These are phyloP conservation scores for Phylloscopus collybita DNA, from an alignment of 2,797 vertebrate genomes.

Conservation along the genomic window DNA sequence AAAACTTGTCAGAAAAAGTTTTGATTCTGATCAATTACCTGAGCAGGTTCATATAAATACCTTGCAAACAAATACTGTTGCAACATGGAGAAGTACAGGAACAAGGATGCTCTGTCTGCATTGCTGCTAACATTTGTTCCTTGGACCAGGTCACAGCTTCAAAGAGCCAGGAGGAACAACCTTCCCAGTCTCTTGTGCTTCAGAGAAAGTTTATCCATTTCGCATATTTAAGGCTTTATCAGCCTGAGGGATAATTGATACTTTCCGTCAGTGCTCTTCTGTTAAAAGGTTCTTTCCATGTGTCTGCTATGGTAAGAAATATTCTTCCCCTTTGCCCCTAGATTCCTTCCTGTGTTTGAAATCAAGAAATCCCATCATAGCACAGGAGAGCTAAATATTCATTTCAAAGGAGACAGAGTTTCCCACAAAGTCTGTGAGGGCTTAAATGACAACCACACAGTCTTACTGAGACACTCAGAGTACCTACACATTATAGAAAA, in stretches of 20 bases:
- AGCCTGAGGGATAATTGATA: background rate
- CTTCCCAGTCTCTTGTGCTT: background rate
- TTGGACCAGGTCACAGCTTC: background rate
- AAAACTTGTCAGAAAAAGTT: background rate
- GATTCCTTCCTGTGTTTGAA: slow-evolving; percentile 13
- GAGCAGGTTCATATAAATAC: background rate
- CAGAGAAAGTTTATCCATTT: background rate
- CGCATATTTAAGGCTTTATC: background rate
- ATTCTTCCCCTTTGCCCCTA: background rate
- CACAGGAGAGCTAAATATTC: background rate
- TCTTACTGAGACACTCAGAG: background rate
- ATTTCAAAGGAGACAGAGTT: background rate
- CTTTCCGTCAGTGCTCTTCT: background rate
- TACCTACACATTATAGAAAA: background rate
- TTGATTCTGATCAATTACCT: background rate
- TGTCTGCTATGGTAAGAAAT: background rate
- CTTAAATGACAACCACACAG: background rate
- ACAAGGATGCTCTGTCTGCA: background rate
- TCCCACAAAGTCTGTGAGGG: background rate
- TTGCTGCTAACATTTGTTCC: background rate
- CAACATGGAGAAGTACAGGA: background rate
- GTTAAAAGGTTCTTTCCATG: background rate
- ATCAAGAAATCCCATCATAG: background rate
- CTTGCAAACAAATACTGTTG: background rate
- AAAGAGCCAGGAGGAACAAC: background rate